Evolutionary conservation across 2,797 vertebrate genomes (phyloP).

Genomic region (Neosalanx taihuensis): DNA sequence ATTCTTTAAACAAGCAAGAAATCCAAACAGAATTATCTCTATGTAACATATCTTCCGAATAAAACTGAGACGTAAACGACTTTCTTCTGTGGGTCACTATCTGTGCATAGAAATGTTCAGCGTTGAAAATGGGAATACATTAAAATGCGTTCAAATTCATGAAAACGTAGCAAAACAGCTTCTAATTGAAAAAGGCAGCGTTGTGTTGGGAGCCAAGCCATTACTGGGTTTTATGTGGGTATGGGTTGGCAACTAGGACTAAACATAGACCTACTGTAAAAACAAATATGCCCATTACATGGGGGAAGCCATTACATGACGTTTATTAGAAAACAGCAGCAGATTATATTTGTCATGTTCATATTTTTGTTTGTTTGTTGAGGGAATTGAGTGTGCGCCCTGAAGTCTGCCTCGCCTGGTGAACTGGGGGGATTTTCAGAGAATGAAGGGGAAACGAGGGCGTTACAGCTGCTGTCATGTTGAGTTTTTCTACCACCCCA

Average conservation of each 20-base stretch:
- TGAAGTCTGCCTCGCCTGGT: constrained; percentile 28
- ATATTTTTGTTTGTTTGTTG: constrained; percentile 35
- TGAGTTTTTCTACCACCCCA: constrained; percentile 49
- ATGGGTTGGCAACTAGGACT: background rate
- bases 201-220: background rate
- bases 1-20: constrained; percentile 45
- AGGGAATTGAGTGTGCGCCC: constrained; percentile 27
- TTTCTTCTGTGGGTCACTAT: constrained; percentile 25
- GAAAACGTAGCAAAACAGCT: no score
- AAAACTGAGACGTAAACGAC: constrained; percentile 31
- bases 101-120: background rate
- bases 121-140: background rate
- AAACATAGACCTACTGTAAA: background rate
- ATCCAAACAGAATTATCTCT: constrained; percentile 60
- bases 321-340: constrained; percentile 35
- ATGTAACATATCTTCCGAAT: constrained; percentile 60
- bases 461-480: constrained; percentile 59
- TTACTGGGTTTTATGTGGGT: background rate
- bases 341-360: constrained; percentile 51
- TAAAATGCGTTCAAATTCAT: background rate
- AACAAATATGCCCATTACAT: background rate
- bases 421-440: constrained; percentile 32
- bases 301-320: background rate
- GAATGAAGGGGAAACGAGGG: constrained; percentile 22
- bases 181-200: background rate